phyloP scores from a whole-genome alignment of 2,888 invertebrate species.

The Nebria brevicollis region DNA sequence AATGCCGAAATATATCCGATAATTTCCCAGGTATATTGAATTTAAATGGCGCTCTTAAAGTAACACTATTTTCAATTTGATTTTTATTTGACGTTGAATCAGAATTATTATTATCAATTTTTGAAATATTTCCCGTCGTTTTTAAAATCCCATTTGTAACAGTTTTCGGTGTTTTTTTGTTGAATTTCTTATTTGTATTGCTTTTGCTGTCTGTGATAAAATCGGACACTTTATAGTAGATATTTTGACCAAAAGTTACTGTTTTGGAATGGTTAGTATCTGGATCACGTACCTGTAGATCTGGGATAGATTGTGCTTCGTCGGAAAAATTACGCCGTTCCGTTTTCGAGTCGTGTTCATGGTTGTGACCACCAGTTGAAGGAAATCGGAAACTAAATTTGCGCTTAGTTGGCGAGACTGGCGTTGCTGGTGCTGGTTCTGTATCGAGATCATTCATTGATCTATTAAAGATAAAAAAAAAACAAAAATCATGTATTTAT shows the following conservation, averaged over 20 bases:
- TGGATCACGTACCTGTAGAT: constrained; percentile 79
- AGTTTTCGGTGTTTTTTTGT: neutral
- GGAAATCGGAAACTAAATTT: constrained; percentile 85
- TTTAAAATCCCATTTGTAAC: neutral
- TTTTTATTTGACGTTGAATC: neutral
- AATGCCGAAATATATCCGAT: neutral
- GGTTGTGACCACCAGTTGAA: constrained; percentile 56
- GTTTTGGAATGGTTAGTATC: constrained; percentile 18
- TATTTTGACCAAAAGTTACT: constrained; percentile 27
- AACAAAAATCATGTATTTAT: neutral
- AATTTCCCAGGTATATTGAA: neutral
- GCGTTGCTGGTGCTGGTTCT: constrained; percentile 66
- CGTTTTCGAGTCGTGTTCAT: constrained; percentile 68
- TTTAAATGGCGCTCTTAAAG: neutral
- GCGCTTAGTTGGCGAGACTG: constrained; percentile 74
- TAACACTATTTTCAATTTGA: neutral
- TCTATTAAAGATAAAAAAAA: constrained; percentile 52
- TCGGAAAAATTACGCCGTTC: constrained; percentile 90
- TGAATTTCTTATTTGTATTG: neutral
- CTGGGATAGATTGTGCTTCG: constrained; percentile 85
- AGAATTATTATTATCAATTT: neutral
- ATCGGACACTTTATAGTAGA: constrained; percentile 24
- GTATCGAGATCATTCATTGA: constrained; percentile 72
- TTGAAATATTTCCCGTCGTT: neutral
- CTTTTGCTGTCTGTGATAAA: neutral